Conservation (phyloP, 2,797 vertebrate species). For the Lutjanus argentimaculatus region DNA sequence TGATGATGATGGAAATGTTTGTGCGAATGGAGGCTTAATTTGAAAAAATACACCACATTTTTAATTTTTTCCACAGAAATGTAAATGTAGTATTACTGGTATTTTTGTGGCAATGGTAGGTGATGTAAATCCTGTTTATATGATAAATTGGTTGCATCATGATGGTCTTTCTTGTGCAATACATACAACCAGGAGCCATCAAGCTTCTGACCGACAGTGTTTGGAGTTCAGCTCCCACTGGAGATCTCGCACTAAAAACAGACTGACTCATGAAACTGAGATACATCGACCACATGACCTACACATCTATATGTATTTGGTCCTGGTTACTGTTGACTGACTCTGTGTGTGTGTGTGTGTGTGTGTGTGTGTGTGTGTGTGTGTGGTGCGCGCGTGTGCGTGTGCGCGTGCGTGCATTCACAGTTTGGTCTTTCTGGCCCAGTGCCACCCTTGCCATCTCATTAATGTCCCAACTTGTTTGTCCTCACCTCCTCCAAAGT, state of each 20-base stretch:
- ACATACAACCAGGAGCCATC: not conserved
- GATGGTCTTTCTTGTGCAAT: not conserved
- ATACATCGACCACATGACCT: not conserved
- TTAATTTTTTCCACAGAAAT: not conserved
- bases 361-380: not conserved
- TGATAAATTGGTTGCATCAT: not conserved
- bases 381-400: too few species aligned
- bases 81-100: not conserved
- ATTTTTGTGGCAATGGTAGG: not conserved
- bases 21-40: too few species aligned
- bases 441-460: not conserved
- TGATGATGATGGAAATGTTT: too few species aligned
- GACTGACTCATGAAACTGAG: not conserved
- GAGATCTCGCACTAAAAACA: conserved; percentile 10
- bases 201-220: not conserved
- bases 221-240: not conserved
- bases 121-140: not conserved
- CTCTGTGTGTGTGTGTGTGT: not conserved
- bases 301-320: not conserved
- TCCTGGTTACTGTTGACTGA: not conserved
- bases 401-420: too few species aligned
- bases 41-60: too few species aligned
- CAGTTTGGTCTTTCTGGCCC: not conserved
- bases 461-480: conserved; percentile 24
- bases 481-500: not conserved